phyloP scores from a whole-genome alignment of 2,113 vertebrate genomes.

The Australoheros scitulus region DNA sequence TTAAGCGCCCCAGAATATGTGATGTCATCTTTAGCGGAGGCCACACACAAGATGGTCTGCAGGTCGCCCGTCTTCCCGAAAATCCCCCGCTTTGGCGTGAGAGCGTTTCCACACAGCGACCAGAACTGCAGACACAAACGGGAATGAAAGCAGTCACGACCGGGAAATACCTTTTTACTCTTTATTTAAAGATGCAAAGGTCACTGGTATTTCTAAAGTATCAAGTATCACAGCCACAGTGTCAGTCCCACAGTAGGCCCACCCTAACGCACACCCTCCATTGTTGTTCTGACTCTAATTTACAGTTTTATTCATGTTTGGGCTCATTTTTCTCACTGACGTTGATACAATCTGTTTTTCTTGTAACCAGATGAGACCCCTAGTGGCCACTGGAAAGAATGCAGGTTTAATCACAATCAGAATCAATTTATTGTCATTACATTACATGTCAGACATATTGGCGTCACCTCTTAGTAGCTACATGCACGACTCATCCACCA shows the following conservation, averaged over 20 bases:
- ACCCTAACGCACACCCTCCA: background rate
- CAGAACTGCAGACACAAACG: conserved; percentile 83
- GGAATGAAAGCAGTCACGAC: background rate
- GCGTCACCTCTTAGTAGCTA: no score
- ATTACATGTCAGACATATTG: no score
- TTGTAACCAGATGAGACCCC: no score
- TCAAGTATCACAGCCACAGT: background rate
- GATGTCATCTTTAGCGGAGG: conserved; percentile 91
- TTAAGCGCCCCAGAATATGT: conserved; percentile 95
- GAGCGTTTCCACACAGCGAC: conserved; percentile 92
- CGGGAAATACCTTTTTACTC: background rate
- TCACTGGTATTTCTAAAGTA: no score
- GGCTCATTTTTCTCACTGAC: no score
- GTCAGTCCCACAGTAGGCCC: background rate
- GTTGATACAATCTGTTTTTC: no score
- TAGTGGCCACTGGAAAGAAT: no score
- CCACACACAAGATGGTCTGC: conserved; percentile 95
- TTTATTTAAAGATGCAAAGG: background rate
- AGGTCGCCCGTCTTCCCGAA: conserved; percentile 96
- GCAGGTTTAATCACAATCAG: no score
- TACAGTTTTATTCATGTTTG: background rate
- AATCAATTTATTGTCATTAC: no score
- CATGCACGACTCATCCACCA: no score
- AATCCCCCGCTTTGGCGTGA: conserved; percentile 93
- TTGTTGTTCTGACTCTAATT: background rate